A percentile compares a stretch with the other conserved stretches of the same genome.
Conservation (phyloP, 35 echinoderm and acorn worm genomes). For the Eucidaris tribuloides region DNA sequence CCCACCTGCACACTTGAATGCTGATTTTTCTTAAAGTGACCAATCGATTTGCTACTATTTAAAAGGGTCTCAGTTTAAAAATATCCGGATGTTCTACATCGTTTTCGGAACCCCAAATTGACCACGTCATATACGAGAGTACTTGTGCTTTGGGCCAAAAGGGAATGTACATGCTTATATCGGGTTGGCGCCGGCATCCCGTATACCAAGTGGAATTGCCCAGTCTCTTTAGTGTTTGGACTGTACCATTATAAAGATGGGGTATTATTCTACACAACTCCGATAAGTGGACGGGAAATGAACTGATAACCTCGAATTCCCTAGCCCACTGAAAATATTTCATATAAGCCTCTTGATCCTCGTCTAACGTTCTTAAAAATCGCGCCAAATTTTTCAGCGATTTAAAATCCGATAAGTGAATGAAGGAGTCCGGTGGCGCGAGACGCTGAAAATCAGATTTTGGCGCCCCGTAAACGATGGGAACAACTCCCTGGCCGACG, state of each 20-base stretch:
- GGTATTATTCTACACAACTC: background rate
- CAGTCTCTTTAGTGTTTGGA: background rate
- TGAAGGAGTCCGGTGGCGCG: slow-evolving; percentile 55
- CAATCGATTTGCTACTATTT: too few species aligned
- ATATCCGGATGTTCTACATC: background rate
- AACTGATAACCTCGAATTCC: background rate
- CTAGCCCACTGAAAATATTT: slow-evolving; percentile 5
- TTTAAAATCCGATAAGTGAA: slow-evolving; percentile 42
- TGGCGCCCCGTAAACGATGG: slow-evolving; percentile 53
- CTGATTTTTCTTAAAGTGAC: too few species aligned
- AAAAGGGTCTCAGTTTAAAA: slow-evolving; percentile 2
- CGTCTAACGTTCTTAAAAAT: background rate
- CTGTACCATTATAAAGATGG: background rate
- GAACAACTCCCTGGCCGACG: slow-evolving; percentile 16
- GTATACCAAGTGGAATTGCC: background rate
- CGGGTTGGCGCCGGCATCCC: background rate
- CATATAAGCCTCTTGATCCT: background rate
- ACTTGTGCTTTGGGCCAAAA: slow-evolving; percentile 11
- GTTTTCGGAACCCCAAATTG: background rate
- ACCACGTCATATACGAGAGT: slow-evolving; percentile 13
- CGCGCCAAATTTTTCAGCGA: slow-evolving; percentile 45
- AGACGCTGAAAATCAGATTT: slow-evolving; percentile 49
- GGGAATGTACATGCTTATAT: background rate
- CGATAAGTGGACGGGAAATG: background rate
- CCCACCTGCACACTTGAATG: too few species aligned